Evolutionary conservation across 2,888 invertebrate species (phyloP), one percentile per base, ranked within the genome.

Genomic region (Drosophila siamana): DNA sequence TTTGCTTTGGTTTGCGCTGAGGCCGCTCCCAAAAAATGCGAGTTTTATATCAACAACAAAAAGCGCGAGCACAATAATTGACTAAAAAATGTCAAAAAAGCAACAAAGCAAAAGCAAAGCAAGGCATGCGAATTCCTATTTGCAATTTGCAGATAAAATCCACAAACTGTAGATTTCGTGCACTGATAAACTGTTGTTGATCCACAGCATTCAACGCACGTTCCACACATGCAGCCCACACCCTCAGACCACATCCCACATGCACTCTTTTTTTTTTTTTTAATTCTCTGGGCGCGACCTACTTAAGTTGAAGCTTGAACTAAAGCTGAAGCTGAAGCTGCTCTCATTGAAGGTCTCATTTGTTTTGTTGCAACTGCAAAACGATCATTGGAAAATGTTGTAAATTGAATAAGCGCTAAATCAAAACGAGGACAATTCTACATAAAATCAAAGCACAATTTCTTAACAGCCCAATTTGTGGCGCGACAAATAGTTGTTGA

Each of bases 1-100:
- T 44, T 68, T 62, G 63, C 62, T 55, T 63, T 67, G 59, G 54
- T 44, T 63, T 65, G 26, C 26, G 22, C 41, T 52, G 33, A 24
- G 79, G 76, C 85, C 85, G 85, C 85, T 85, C 85, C 85, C 86
- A 76, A 85, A 85, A 84, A 66, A 62, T 66, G 61, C 59, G 68
- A 78, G 72, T 19, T 68, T 80, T 5, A 33, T 11, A 38, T 85
- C 66, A 86, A 82, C 69, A 78, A 51, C 26, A 26, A 6, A 44
- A 60, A 57, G 44, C 30, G 26, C 50, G 43, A 60, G 13, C 9
- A 40, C 43, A 63, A 57, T 44, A 54, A 67, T 33, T 47, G 51
- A 64, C 63, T 36, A 59, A 57, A 48, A 40, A 54, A 48, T 44
- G 41, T 47, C 36, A 28, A 36, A 26, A 33, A 28, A 9, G n/a